phyloP scores from a whole-genome alignment of 2,888 invertebrate species.

The Drosophila birchii region DNA sequence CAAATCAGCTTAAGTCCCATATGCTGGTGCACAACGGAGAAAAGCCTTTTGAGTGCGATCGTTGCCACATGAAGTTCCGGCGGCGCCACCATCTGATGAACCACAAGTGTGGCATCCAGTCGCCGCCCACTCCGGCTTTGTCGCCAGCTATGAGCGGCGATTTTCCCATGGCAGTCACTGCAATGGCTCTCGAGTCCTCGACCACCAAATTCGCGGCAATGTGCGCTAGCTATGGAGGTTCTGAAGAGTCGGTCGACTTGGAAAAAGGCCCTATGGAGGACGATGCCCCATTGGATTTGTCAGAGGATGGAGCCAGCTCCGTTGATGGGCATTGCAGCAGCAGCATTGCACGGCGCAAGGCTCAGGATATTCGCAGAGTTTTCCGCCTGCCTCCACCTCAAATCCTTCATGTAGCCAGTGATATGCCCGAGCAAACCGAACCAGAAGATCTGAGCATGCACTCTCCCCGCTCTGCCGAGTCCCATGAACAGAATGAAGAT shows the following conservation, averaged over 20 bases:
- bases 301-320: slow-evolving; percentile 85
- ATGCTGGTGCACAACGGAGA: slow-evolving; percentile 95
- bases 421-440: slow-evolving; percentile 93
- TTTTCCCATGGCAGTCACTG: slow-evolving; percentile 69
- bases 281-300: slow-evolving; percentile 85
- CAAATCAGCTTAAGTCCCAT: slow-evolving; percentile 96
- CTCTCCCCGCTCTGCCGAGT: slow-evolving; percentile 82
- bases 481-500: slow-evolving; percentile 84
- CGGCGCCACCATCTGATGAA: slow-evolving; percentile 94
- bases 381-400: slow-evolving; percentile 85
- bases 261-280: slow-evolving; percentile 76
- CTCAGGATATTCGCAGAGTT: slow-evolving; percentile 86
- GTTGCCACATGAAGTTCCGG: slow-evolving; percentile 92
- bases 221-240: slow-evolving; percentile 82
- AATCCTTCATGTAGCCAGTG: slow-evolving; percentile 81
- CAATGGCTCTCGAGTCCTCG: slow-evolving; percentile 65
- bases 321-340: slow-evolving; percentile 69
- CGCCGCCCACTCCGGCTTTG: slow-evolving; percentile 83
- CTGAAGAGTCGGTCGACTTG: slow-evolving; percentile 81
- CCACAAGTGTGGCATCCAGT: slow-evolving; percentile 90
- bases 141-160: slow-evolving; percentile 83
- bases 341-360: slow-evolving; percentile 83
- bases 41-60: slow-evolving; percentile 93
- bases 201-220: slow-evolving; percentile 82
- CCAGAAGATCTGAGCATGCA: slow-evolving; percentile 95